These are phyloP conservation scores for Lepisosteus osseus DNA, from an alignment of 2,113 vertebrate genomes.

Conservation along the genomic window DNA sequence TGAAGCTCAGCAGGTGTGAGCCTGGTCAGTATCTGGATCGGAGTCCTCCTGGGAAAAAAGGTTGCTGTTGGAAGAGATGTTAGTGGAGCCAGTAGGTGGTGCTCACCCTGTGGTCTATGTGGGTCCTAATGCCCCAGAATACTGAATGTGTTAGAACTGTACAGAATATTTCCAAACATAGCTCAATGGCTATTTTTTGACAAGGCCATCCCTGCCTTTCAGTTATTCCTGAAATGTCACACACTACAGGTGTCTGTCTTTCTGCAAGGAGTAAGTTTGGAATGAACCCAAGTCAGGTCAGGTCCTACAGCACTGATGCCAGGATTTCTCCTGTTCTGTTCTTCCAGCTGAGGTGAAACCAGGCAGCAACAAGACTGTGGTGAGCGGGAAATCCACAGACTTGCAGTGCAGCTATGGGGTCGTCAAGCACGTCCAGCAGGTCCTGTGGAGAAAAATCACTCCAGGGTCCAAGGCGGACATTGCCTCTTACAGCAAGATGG, in stretches of 20 bases:
- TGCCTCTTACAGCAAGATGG: conserved; percentile 37
- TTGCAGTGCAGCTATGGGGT: conserved; percentile 59
- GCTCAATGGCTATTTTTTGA: conserved; percentile 6
- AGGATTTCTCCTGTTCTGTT: background rate
- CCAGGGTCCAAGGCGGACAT: conserved; percentile 50
- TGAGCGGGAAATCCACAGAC: conserved; percentile 37
- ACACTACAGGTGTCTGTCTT: background rate
- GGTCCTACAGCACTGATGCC: too few relatives aligned
- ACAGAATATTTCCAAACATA: too few relatives aligned
- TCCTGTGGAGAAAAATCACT: conserved; percentile 63
- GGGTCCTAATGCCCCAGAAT: too few relatives aligned
- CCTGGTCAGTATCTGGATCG: too few relatives aligned
- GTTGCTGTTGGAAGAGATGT: too few relatives aligned
- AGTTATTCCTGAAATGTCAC: background rate
- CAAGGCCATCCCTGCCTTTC: background rate
- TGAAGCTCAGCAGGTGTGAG: too few relatives aligned
- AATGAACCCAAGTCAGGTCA: too few relatives aligned
- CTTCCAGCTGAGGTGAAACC: conserved; percentile 46
- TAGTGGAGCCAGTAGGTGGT: too few relatives aligned
- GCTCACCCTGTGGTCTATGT: too few relatives aligned
- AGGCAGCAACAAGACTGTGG: conserved; percentile 50
- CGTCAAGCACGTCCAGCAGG: conserved; percentile 48
- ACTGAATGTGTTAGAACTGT: too few relatives aligned
- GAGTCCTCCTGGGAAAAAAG: too few relatives aligned
- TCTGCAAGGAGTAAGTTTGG: too few relatives aligned